These are phyloP conservation scores for Pogonus chalceus DNA, from an alignment of 1,140 invertebrate genomes.

Conservation along the genomic window DNA sequence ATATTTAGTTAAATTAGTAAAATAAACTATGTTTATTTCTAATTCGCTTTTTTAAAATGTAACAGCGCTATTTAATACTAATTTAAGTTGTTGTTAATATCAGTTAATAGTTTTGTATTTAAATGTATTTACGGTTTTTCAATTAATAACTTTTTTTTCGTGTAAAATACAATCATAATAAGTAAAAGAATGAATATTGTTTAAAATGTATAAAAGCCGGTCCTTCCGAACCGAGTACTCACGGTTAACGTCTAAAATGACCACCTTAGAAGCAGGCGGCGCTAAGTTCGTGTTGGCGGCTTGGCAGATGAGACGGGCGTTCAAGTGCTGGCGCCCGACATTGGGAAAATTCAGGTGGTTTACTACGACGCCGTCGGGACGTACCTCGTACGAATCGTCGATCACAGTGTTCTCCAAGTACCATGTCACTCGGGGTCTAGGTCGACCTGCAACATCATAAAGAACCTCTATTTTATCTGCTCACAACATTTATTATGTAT, in stretches of 20 bases:
- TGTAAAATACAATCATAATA: constrained; percentile 1
- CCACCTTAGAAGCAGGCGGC: constrained; percentile 57
- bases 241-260: constrained; percentile 79
- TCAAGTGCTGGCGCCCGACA: constrained; percentile 65
- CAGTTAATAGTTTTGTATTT: too few species aligned
- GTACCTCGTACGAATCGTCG: constrained; percentile 67
- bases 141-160: too few species aligned
- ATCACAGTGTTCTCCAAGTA: constrained; percentile 71
- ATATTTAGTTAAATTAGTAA: too few species aligned
- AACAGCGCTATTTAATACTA: too few species aligned
- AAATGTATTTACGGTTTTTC: too few species aligned
- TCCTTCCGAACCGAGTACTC: constrained; percentile 48
- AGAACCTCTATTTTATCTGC: too few species aligned
- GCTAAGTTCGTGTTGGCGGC: constrained; percentile 77
- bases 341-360: constrained; percentile 67
- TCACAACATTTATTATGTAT: too few species aligned
- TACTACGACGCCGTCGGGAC: constrained; percentile 56
- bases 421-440: constrained; percentile 70
- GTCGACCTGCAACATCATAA: constrained; percentile 57
- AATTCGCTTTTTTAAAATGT: too few species aligned
- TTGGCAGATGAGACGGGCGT: constrained; percentile 68
- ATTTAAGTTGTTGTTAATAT: too few species aligned
- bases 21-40: too few species aligned
- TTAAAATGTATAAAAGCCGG: too few species aligned
- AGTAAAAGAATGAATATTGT: too few species aligned